A percentile compares a stretch with the other conserved stretches of the same genome.
Evolutionary conservation across 2,888 invertebrate genomes (phyloP).

Genomic region (Xanthorhoe designata): DNA sequence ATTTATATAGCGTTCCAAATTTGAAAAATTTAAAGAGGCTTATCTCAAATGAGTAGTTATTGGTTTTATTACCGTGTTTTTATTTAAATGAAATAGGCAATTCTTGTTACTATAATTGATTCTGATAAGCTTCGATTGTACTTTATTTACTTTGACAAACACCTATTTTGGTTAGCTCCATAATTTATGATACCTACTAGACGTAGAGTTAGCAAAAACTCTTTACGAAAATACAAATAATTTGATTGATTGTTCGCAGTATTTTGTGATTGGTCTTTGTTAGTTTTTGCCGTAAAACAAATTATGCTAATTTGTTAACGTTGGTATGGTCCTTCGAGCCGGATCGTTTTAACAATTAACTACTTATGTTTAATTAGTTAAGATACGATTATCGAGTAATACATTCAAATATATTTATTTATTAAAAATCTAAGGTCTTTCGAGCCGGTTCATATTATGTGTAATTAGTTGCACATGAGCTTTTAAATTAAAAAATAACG

Average conservation of each 20-base stretch:
- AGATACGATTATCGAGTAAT: not conserved
- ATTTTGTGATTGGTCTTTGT: constrained; percentile 20
- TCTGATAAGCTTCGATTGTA: constrained; percentile 32
- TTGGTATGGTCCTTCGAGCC: constrained; percentile 9
- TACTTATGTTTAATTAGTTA: not conserved
- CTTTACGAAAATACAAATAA: constrained; percentile 10
- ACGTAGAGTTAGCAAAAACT: constrained; percentile 33
- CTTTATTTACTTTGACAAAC: constrained; percentile 36
- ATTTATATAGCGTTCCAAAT: constrained; percentile 5
- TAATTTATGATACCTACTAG: constrained; percentile 24
- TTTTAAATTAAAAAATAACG: constrained; percentile 7
- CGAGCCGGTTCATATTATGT: not conserved
- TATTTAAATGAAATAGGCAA: constrained; percentile 35
- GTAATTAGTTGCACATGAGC: not conserved
- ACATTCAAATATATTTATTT: no score
- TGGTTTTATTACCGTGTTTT: constrained; percentile 25
- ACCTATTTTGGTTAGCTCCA: constrained; percentile 30
- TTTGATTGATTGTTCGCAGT: constrained; percentile 23
- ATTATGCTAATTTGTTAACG: constrained; percentile 6
- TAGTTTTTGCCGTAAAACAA: constrained; percentile 11
- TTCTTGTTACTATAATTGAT: constrained; percentile 33
- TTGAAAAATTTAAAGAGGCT: constrained; percentile 16
- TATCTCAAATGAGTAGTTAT: constrained; percentile 21
- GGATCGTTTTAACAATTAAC: not conserved
- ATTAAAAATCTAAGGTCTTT: constrained; percentile 1